Evolutionary conservation across 2,888 invertebrate genomes (phyloP), one percentile per base, ranked within the genome.

Genomic region (Bursaphelenchus okinawaensis): DNA sequence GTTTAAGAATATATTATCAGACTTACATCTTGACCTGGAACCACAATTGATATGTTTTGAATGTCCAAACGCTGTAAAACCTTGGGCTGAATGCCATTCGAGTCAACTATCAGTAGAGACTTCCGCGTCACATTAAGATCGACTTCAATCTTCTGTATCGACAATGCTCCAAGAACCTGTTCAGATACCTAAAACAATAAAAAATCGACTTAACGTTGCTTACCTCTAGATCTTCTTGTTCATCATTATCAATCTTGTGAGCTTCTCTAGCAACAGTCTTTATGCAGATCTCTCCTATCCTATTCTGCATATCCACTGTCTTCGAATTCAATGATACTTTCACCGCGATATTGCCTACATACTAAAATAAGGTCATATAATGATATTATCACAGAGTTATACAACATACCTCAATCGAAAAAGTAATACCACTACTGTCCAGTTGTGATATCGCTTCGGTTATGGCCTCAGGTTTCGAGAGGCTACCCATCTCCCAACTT

Each of bases 41-140:
- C 66, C 22, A 67, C 28, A 26, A 67, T 26, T 19, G 67, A 67
- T 8, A 67, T 55, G 50, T 67, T 66, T 16, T 68, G 66, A 19
- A 67, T 67, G 8, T 68, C 52, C 23, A 67, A 66, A 6, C 67
- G 57, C 20, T 67, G 59, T 16, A 67, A 23, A 23, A 61, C 40
- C 2, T 52, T n/a, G 27, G 51, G 51, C 9, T 29, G 50, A 12
- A 22, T 52, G 12, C 52, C 61, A 52, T 20, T 20, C 4, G 66
- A 27, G n/a, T 66, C 66, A 31, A 67, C 57, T 52, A 67, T 31
- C 24, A 67, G 55, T 20, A 67, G 54, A 22, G 56, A 57, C n/a
- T 40, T 52, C n/a, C 59, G 51, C n/a, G 67, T 66, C 8, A 67
- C 57, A 50, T 67, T 67, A 29, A 67, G 24, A 20, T 68, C 52